phyloP scores from a whole-genome alignment of 1,140 invertebrate species.

The Brachionus paranguensis region DNA sequence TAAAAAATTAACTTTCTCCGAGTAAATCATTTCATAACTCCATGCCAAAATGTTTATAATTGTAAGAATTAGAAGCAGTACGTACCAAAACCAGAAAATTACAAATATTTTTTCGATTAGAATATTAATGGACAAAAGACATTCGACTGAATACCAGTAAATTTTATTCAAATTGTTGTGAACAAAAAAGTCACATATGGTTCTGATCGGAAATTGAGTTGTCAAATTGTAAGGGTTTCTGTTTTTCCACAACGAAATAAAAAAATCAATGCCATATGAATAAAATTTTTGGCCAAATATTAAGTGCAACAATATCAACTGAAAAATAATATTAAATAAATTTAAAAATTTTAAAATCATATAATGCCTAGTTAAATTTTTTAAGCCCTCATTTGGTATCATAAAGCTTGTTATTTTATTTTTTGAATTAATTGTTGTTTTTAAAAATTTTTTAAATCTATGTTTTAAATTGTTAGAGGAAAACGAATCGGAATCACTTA shows the following conservation, averaged over 20 bases:
- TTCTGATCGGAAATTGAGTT: slow-evolving; percentile 19
- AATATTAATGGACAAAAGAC: slow-evolving; percentile 59
- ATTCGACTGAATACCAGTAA: slow-evolving; percentile 52
- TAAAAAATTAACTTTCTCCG: not conserved
- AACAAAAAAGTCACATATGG: slow-evolving; percentile 34
- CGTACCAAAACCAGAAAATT: slow-evolving; percentile 60
- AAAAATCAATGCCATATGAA: slow-evolving; percentile 23
- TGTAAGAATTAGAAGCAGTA: slow-evolving; percentile 43
- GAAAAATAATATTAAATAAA: slow-evolving; percentile 3
- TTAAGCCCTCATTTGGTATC: not conserved
- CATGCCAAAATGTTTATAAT: slow-evolving; percentile 2
- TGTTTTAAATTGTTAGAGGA: not conserved
- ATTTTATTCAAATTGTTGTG: slow-evolving; percentile 7
- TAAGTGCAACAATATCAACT: not conserved
- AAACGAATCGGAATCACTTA: not conserved
- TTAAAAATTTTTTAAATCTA: not conserved
- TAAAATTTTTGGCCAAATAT: slow-evolving; percentile 29
- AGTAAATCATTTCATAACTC: not conserved
- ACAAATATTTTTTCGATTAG: slow-evolving; percentile 61
- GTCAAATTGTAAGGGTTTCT: slow-evolving; percentile 15
- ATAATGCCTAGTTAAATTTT: slow-evolving; percentile 18
- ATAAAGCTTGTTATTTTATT: slow-evolving; percentile 22
- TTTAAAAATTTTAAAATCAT: slow-evolving; percentile 17
- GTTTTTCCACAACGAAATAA: not conserved
- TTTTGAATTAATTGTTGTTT: not conserved